A percentile compares a stretch with the other conserved stretches of the same genome.
Conservation (phyloP, 2,797 vertebrate species). For the Lacerta agilis region DNA sequence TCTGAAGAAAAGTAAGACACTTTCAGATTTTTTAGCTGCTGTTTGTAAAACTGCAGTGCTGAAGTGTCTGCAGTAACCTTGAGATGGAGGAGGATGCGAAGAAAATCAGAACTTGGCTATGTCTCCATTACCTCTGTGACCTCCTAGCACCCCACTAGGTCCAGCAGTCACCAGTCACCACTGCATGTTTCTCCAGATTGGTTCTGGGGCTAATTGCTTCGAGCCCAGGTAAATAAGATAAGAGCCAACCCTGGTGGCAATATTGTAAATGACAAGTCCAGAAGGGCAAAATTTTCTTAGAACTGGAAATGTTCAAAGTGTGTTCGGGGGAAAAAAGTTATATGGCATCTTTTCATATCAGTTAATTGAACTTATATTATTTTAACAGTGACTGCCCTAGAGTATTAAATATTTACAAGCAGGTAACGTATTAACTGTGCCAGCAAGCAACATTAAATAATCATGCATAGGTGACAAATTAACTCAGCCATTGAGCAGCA, state of each 20-base stretch:
- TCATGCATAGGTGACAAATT: conserved; percentile 32
- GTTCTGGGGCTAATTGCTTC: no score
- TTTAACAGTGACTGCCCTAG: conserved; percentile 38
- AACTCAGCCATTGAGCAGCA: conserved; percentile 22
- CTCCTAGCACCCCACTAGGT: no score
- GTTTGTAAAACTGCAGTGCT: no score
- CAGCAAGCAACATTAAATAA: conserved; percentile 61
- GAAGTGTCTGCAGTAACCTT: no score
- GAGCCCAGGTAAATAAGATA: not conserved
- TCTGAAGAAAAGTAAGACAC: no score
- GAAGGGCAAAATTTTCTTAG: conserved; percentile 9
- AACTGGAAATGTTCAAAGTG: conserved; percentile 28
- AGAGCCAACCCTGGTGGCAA: not conserved
- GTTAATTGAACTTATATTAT: conserved; percentile 62
- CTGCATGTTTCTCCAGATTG: no score
- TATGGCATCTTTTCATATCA: conserved; percentile 33
- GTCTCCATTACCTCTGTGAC: no score
- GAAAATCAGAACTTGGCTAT: no score
- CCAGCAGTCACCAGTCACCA: not conserved
- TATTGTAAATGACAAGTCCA: conserved; percentile 2
- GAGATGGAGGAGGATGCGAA: no score
- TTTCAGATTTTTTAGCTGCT: no score
- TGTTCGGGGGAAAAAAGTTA: conserved; percentile 21
- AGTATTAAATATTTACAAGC: conserved; percentile 61
- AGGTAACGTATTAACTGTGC: conserved; percentile 61